A percentile compares a stretch with the other conserved stretches of the same genome.
Evolutionary conservation across 2,888 invertebrate genomes (phyloP).

Genomic region (Caradrina kadenii): DNA sequence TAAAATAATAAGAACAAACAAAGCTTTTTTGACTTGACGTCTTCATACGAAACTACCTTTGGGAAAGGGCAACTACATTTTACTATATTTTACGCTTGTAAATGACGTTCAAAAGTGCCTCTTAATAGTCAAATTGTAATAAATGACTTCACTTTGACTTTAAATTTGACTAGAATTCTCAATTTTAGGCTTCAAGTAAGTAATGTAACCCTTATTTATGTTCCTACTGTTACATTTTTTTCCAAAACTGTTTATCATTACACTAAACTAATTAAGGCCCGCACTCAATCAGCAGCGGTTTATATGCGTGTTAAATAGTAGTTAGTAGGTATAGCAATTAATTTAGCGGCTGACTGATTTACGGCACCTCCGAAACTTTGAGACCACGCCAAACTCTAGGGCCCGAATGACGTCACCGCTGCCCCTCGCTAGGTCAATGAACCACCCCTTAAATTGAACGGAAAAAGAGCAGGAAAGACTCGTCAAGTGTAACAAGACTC

Average conservation of each 20-base stretch:
- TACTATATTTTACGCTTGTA: no score
- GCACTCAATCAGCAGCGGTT: conserved; percentile 38
- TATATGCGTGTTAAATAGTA: conserved; percentile 59
- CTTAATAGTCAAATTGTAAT: no score
- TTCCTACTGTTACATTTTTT: conserved; percentile 10
- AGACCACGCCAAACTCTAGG: conserved; percentile 47
- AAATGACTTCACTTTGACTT: no score
- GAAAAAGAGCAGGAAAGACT: conserved; percentile 21
- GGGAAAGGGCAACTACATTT: no score
- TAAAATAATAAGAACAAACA: no score
- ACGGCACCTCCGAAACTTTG: conserved; percentile 53
- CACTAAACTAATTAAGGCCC: conserved; percentile 38
- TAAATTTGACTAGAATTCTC: no score
- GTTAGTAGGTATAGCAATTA: conserved; percentile 55
- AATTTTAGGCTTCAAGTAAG: not conserved
- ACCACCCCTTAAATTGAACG: conserved; percentile 12
- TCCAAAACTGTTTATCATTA: conserved; percentile 6
- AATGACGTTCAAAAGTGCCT: no score
- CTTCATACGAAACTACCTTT: no score
- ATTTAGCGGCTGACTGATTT: conserved; percentile 63
- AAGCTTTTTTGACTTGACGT: no score
- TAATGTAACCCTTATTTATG: not conserved
- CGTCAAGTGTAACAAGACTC: conserved; percentile 14
- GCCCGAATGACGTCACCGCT: conserved; percentile 44
- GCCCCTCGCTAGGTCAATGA: conserved; percentile 24